phyloP scores from a whole-genome alignment of 1,140 invertebrate genomes.

The Panagrolaimus sp. region DNA sequence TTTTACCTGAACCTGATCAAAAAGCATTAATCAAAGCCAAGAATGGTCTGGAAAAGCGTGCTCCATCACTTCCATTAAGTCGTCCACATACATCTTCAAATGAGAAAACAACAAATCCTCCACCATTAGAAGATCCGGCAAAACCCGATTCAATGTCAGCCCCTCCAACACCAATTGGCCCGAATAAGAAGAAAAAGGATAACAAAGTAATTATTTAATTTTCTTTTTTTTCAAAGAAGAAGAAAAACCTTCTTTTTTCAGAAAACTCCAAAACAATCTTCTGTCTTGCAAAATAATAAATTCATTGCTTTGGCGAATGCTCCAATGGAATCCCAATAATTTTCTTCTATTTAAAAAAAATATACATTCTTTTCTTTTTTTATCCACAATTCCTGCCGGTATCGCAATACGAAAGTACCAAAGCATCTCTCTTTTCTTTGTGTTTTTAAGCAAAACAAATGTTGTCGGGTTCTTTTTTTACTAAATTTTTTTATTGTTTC shows the following conservation, averaged over 20 bases:
- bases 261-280: neutral
- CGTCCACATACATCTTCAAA: neutral
- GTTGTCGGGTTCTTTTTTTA: too few species aligned
- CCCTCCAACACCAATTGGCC: constrained; percentile 5
- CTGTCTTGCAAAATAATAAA: neutral
- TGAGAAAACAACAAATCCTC: neutral
- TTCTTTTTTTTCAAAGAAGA: neutral
- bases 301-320: constrained; percentile 9
- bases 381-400: too few species aligned
- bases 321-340: neutral
- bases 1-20: neutral
- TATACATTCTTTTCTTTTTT: too few species aligned
- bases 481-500: too few species aligned
- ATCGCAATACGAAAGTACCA: too few species aligned
- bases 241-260: constrained; percentile 3
- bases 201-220: neutral
- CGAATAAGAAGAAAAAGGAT: constrained; percentile 1
- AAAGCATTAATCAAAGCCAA: too few species aligned
- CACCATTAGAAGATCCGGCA: neutral
- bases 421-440: too few species aligned
- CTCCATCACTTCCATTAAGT: neutral
- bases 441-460: too few species aligned
- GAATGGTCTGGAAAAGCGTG: neutral
- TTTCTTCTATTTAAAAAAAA: neutral
- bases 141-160: constrained; percentile 16